A percentile compares a stretch with the other conserved stretches of the same genome.
These are phyloP conservation scores for Pimephales promelas DNA, from an alignment of 2,113 vertebrate genomes.

Conservation along the genomic window DNA sequence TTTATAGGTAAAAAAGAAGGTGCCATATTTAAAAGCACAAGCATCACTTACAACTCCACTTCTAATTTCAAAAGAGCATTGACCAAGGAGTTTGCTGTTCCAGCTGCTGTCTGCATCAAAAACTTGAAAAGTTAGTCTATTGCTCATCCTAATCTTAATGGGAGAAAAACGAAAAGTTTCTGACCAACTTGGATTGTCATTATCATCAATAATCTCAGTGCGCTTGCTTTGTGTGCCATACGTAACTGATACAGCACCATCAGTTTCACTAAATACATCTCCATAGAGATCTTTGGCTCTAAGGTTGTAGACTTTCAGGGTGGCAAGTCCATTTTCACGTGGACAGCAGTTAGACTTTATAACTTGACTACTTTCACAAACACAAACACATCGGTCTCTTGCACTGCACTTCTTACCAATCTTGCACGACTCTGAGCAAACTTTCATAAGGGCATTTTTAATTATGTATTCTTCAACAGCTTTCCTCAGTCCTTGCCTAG, in stretches of 20 bases:
- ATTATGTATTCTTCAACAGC: constrained; percentile 74
- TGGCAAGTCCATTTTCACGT: constrained; percentile 67
- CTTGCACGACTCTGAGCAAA: constrained; percentile 67
- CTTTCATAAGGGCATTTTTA: constrained; percentile 62
- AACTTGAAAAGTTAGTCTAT: constrained; percentile 64
- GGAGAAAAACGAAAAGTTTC: constrained; percentile 64
- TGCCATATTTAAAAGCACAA: constrained; percentile 68
- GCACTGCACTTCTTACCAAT: constrained; percentile 56
- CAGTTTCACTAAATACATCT: constrained; percentile 5
- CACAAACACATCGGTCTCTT: constrained; percentile 70
- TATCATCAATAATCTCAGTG: constrained; percentile 52
- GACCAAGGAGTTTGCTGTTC: constrained; percentile 68
- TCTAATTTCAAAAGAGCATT: constrained; percentile 56
- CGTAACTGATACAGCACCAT: constrained; percentile 69
- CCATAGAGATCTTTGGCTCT: constrained; percentile 66
- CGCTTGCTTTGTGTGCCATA: constrained; percentile 42
- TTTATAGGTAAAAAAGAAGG: constrained; percentile 62
- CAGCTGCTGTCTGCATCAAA: constrained; percentile 70
- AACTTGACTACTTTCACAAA: constrained; percentile 60
- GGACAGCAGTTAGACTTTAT: constrained; percentile 75
- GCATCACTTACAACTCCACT: neutral
- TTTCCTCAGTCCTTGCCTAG: constrained; percentile 55
- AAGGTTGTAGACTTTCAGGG: constrained; percentile 63
- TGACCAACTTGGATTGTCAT: constrained; percentile 70
- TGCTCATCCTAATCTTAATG: constrained; percentile 45